Evolutionary conservation across 2,888 invertebrate genomes (phyloP).

Genomic region (Smittia sp.): DNA sequence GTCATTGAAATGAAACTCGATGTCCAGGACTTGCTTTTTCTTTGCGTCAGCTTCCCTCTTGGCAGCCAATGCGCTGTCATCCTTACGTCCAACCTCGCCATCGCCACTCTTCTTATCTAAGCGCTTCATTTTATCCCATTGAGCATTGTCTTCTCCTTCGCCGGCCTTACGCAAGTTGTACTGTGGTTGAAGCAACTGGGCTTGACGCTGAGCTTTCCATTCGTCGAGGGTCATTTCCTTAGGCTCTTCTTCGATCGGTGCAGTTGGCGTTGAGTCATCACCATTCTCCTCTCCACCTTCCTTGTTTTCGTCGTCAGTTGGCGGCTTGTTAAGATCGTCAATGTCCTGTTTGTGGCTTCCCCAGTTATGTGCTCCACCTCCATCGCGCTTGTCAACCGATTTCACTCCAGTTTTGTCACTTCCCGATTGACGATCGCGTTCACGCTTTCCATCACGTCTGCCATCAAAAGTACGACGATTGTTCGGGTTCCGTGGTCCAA

Average conservation of each 20-base stretch:
- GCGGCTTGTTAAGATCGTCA: constrained; percentile 56
- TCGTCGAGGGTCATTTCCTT: constrained; percentile 90
- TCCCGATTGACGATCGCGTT: constrained; percentile 92
- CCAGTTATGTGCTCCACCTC: constrained; percentile 94
- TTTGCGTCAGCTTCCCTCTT: constrained; percentile 56
- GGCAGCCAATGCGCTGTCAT: constrained; percentile 45
- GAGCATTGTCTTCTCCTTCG: constrained; percentile 74
- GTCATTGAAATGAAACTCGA: constrained; percentile 85
- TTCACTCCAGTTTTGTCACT: constrained; percentile 94
- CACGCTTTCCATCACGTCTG: constrained; percentile 69
- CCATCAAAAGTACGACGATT: constrained; percentile 47
- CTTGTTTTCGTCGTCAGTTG: constrained; percentile 49
- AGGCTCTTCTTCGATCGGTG: constrained; percentile 68
- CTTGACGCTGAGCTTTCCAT: constrained; percentile 80
- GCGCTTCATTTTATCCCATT: constrained; percentile 81
- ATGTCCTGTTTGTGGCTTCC: constrained; percentile 89
- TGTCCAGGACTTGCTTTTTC: constrained; percentile 80
- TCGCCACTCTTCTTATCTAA: constrained; percentile 74
- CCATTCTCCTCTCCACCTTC: constrained; percentile 51
- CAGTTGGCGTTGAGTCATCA: constrained; percentile 49
- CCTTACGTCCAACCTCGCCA: constrained; percentile 45
- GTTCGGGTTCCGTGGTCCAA: constrained; percentile 46
- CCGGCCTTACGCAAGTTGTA: constrained; percentile 92
- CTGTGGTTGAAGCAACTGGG: constrained; percentile 75
- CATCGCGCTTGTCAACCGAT: constrained; percentile 90